Base-by-base conservation (phyloP, 2,888 invertebrate genomes). In the Silvanus unidentatus region DNA sequence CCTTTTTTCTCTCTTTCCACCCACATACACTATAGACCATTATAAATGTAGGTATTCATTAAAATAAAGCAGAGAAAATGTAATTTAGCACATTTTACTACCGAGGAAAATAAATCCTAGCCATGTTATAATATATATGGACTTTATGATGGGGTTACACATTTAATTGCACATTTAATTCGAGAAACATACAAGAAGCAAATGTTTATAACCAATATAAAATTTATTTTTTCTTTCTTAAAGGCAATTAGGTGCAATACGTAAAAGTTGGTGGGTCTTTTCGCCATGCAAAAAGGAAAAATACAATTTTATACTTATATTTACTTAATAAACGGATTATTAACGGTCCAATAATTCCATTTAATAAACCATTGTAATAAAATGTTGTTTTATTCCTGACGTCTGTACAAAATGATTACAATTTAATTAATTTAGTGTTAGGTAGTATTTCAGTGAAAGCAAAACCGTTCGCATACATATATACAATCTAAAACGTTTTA, bases 101-200 rank as follows among this genome's bases (percentile, higher is more conserved):
- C 32, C 12, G n/a, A n/a, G n/a, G 32, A 32, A 12, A 12, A 37
- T 37, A 37, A 37, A 37, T 37, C 37, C 16, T 3, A 4, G 5
- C 37, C 15, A 37, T 32, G 32, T 22, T 5, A 22, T 22, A 22
- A 15, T 22, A 40, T 12, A 40, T 40, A 40, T 40, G 10, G 16
- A 13, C 16, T 42, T 42, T 42, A 42, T 42, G 42, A 35, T 5
- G 32, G n/a, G n/a, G n/a, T n/a, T n/a, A n/a, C 12, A 42, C 32
- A 42, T 35, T 42, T 42, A 42, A 42, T 42, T 42, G 42, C 42
- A 15, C 2, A 32, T 42, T 42, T 35, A 42, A 35, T 35, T 42
- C 42, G 2, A 35, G 22, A 16, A 42, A 42, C 42, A 42, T 35
- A 35, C 30, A 42, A 42, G 15, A 4, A 42, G 35, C 42, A 35